A percentile compares a stretch with the other conserved stretches of the same genome.
These are phyloP conservation scores for Smutsia gigantea DNA, from an alignment of 2,797 vertebrate genomes.

Conservation along the genomic window DNA sequence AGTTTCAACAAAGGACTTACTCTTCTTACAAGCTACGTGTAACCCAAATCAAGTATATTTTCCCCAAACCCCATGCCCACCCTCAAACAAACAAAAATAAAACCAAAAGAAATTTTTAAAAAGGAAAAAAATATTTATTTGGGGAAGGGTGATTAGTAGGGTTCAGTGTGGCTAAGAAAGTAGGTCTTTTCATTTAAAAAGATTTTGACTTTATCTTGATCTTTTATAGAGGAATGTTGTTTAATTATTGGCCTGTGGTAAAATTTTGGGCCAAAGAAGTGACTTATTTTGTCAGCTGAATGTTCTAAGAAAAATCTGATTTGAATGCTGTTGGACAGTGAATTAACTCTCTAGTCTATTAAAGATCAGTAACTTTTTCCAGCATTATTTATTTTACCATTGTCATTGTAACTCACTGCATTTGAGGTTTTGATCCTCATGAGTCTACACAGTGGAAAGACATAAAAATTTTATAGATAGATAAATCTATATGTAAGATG, in stretches of 20 bases:
- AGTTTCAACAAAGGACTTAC: background rate
- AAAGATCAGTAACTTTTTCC: conserved; percentile 34
- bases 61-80: background rate
- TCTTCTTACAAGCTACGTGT: background rate
- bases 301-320: conserved; percentile 50
- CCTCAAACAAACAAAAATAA: conserved; percentile 13
- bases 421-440: conserved; percentile 34
- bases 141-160: background rate
- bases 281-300: background rate
- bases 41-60: background rate
- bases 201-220: background rate
- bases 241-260: background rate
- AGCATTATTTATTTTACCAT: conserved; percentile 43
- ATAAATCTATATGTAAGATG: background rate
- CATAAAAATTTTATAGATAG: conserved; percentile 47
- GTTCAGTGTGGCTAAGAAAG: background rate
- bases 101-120: conserved; percentile 47
- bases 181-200: background rate
- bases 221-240: background rate
- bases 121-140: background rate
- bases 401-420: background rate
- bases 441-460: background rate
- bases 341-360: conserved; percentile 39
- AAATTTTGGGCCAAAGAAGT: conserved; percentile 34
- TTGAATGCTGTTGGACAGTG: background rate